Base-by-base conservation (phyloP, 1,140 invertebrate genomes). In the Homarus americanus region DNA sequence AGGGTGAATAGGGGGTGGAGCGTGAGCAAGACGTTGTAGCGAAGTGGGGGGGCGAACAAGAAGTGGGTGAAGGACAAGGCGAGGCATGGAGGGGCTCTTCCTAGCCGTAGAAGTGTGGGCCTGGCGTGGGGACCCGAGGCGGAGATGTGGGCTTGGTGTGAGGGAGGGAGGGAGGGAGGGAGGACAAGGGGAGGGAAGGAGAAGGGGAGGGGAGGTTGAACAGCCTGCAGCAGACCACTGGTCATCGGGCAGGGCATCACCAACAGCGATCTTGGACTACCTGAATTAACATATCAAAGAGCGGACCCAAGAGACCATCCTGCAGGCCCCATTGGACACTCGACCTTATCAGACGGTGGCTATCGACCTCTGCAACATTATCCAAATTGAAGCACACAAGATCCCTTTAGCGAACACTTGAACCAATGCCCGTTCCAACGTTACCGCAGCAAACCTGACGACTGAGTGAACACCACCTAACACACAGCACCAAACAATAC, bases 281-380 rank as follows among this genome's bases (percentile, higher is more conserved):
- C 66, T 75, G 83, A 85, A 85, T 85, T 85, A 85, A 73, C 83
- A 85, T 85, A 85, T 85, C 83, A 85, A 85, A 85, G 83, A 85
- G 69, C 10, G 17, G 40, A 1, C 28, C 83, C 79, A 53, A 40
- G 49, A 63, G 36, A 49, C 78, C 82, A 69, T 73, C 82, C 12
- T 44, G 36, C 63, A n/a, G 24, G 24, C 36, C 82, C 63, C 66
- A 82, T 58, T 63, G 79, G 7, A 63, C 66, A 66, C 82, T 17
- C 15, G 15, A 41, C 82, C 69, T 75, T 75, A 53, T 75, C 83
- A 73, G 28, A 34, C 38, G 24, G 0, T 34, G 40, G 1, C 63
- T n/a, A 24, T 10, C 66, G 24, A 28, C 36, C 40, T 49, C 17
- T 36, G 40, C 38, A 69, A 44, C 82, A 41, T 72, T 69, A 66